A percentile compares a stretch with the other conserved stretches of the same genome.
Conservation (phyloP, 2,888 invertebrate genomes). For the Phortica magna region DNA sequence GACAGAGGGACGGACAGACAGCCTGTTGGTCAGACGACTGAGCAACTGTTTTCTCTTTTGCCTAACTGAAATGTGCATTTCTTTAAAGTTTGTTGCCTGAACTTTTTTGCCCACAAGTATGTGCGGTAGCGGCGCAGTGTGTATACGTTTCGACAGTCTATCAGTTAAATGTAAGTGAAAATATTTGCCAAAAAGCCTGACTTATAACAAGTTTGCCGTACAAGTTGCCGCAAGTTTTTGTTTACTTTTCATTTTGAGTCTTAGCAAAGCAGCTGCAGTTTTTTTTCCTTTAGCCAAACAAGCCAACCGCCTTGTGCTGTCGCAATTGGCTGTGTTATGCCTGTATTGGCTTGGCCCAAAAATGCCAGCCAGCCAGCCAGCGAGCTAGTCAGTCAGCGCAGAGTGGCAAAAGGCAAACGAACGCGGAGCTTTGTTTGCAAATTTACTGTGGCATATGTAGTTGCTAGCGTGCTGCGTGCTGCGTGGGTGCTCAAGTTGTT, state of each 20-base stretch:
- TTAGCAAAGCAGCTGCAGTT: neutral
- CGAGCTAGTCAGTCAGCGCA: too few species aligned
- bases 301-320: conserved; percentile 12
- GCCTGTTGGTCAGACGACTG: neutral
- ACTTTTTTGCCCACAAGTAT: neutral
- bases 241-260: neutral
- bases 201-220: neutral
- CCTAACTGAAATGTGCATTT: neutral
- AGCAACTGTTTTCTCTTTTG: neutral
- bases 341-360: neutral
- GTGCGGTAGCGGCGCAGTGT: neutral
- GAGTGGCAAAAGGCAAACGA: too few species aligned
- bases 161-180: neutral
- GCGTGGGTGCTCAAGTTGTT: neutral
- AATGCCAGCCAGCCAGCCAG: neutral
- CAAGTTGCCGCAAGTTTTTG: neutral
- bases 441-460: neutral
- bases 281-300: neutral
- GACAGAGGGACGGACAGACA: neutral
- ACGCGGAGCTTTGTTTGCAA: neutral
- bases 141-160: conserved; percentile 3
- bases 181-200: neutral
- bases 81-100: neutral
- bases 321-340: conserved; percentile 5
- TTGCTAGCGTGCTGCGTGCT: neutral